phyloP scores from a whole-genome alignment of 2,888 invertebrate genomes.

The Lasioglossum pauxillum region DNA sequence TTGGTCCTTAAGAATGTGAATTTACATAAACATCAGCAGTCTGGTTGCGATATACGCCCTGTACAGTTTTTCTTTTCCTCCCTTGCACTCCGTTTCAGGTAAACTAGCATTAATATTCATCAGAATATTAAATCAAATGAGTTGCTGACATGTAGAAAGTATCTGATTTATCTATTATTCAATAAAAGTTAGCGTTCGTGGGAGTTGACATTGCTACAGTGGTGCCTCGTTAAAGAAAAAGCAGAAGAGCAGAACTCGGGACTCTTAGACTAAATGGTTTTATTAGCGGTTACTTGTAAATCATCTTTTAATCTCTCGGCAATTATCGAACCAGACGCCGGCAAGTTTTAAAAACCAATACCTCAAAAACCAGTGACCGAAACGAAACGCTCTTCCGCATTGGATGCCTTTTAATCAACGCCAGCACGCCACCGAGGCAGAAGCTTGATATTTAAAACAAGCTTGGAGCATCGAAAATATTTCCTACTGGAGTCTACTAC shows the following conservation, averaged over 20 bases:
- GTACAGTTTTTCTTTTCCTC: neutral
- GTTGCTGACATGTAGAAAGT: neutral
- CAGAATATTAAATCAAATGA: constrained; percentile 8
- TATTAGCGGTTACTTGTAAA: constrained; percentile 18
- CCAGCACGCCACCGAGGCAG: neutral
- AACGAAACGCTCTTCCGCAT: constrained; percentile 45
- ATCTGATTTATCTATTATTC: constrained; percentile 25
- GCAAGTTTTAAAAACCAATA: constrained; percentile 50
- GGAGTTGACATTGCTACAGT: neutral
- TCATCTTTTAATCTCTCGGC: neutral
- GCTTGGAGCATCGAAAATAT: neutral
- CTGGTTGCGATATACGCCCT: neutral
- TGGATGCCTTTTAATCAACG: constrained; percentile 31
- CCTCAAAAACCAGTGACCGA: constrained; percentile 53
- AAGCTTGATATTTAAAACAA: neutral
- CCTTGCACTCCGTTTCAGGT: neutral
- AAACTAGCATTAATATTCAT: constrained; percentile 1
- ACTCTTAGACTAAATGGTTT: neutral
- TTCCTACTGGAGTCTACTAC: neutral
- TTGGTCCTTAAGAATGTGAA: neutral
- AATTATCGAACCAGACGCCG: constrained; percentile 28
- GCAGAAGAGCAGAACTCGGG: neutral
- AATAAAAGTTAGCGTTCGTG: neutral
- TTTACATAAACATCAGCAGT: neutral
- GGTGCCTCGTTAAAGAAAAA: neutral